Conservation (phyloP, 2,888 invertebrate species). For the Stenoptilia bipunctidactyla region DNA sequence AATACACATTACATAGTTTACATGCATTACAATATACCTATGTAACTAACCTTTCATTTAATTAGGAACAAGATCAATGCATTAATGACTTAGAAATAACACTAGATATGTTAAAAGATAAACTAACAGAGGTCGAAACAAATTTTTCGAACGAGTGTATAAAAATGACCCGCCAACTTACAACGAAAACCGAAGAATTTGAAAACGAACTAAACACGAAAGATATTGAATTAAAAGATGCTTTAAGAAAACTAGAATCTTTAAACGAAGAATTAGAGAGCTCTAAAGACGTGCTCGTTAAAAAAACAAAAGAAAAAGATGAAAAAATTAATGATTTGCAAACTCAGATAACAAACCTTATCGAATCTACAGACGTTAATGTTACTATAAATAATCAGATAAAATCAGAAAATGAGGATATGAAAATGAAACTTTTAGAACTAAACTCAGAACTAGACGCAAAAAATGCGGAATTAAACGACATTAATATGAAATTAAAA, state of each 20-base stretch:
- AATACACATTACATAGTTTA: too few species aligned
- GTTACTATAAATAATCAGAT: constrained; percentile 20
- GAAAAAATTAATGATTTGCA: constrained; percentile 23
- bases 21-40: too few species aligned
- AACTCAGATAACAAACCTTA: constrained; percentile 24
- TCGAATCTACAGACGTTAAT: constrained; percentile 18
- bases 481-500: constrained; percentile 21
- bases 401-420: constrained; percentile 21
- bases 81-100: constrained; percentile 36
- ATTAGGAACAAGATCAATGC: constrained; percentile 36
- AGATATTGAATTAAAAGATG: constrained; percentile 33
- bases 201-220: constrained; percentile 28
- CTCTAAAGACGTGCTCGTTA: constrained; percentile 22
- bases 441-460: constrained; percentile 22
- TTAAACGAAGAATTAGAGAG: constrained; percentile 27
- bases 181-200: constrained; percentile 26
- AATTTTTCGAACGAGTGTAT: constrained; percentile 24
- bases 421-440: constrained; percentile 21
- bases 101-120: constrained; percentile 32
- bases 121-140: constrained; percentile 28
- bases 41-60: constrained; percentile 14
- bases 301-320: constrained; percentile 20
- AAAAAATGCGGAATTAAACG: constrained; percentile 24
- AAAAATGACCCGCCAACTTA: constrained; percentile 28
- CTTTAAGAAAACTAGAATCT: constrained; percentile 24